phyloP scores from a whole-genome alignment of 1,140 invertebrate genomes.

The Colletes gigas region DNA sequence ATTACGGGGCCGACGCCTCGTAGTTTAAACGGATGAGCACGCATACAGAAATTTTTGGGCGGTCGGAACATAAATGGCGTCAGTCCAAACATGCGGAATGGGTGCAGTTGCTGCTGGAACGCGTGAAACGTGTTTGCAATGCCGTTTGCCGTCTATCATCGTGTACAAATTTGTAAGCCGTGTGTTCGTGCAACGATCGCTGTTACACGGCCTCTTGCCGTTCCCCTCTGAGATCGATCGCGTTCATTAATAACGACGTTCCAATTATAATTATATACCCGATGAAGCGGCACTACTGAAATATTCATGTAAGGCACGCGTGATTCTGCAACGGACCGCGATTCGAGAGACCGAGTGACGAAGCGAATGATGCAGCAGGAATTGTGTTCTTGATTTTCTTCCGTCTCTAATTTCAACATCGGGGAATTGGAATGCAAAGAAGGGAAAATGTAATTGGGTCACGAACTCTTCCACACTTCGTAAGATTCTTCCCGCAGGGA shows the following conservation, averaged over 20 bases:
- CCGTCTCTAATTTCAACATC: constrained; percentile 5
- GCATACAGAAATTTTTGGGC: background rate
- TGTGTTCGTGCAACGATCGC: constrained; percentile 28
- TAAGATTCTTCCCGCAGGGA: background rate
- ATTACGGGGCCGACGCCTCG: too few species aligned
- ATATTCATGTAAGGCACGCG: constrained; percentile 32
- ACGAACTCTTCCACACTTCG: background rate
- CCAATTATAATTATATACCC: constrained; percentile 55
- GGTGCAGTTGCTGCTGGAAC: constrained; percentile 30
- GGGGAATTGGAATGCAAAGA: background rate
- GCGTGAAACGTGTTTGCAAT: constrained; percentile 37
- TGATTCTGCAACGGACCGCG: background rate
- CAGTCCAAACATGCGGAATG: constrained; percentile 14
- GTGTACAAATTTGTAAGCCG: constrained; percentile 1
- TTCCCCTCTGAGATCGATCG: constrained; percentile 37
- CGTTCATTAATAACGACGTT: constrained; percentile 47
- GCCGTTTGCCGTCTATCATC: constrained; percentile 16
- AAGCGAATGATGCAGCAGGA: background rate
- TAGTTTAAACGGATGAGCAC: background rate
- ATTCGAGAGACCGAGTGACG: constrained; percentile 9
- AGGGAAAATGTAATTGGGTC: background rate
- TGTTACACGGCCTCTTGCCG: constrained; percentile 17
- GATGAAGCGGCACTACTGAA: constrained; percentile 18
- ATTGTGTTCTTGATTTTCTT: background rate
- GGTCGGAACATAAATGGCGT: background rate